Percentiles rank a stretch among this genome's conserved stretches.
Evolutionary conservation across 2,888 invertebrate species (phyloP).

Genomic region (Cephus pulcher): DNA sequence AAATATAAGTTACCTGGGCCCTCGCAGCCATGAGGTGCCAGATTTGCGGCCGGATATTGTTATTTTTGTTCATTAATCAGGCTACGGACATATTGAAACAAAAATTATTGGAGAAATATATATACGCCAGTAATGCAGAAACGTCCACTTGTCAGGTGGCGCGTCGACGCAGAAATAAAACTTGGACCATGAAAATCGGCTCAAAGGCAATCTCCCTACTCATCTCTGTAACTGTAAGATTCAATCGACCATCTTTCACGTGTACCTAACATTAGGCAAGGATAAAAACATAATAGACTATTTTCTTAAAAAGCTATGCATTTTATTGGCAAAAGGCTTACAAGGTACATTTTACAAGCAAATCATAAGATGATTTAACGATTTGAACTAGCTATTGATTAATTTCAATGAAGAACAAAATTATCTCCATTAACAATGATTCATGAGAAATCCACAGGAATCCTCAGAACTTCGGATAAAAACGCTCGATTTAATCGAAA

Average conservation of each 20-base stretch:
- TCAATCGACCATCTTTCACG: background rate
- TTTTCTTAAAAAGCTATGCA: slow-evolving; percentile 49
- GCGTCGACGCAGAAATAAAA: too few species aligned
- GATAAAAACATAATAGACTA: background rate
- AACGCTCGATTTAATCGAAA: background rate
- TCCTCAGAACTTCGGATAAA: background rate
- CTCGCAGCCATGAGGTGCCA: too few species aligned
- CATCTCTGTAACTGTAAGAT: background rate
- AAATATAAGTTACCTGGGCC: too few species aligned
- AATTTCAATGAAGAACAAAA: background rate
- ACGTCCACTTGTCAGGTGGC: too few species aligned
- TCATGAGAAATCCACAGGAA: background rate
- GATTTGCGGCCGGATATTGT: too few species aligned
- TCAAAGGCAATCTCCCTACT: too few species aligned
- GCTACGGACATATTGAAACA: too few species aligned
- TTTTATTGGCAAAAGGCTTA: slow-evolving; percentile 47
- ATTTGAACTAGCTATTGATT: slow-evolving; percentile 20
- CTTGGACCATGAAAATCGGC: too few species aligned
- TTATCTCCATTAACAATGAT: background rate
- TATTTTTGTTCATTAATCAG: too few species aligned
- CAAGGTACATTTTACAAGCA: slow-evolving; percentile 44
- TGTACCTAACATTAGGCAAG: background rate
- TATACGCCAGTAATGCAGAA: too few species aligned
- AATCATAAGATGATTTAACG: slow-evolving; percentile 43
- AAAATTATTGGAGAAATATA: too few species aligned